Base-by-base conservation (phyloP, 2,113 vertebrate genomes). In the Zosterops hypoxanthus region DNA sequence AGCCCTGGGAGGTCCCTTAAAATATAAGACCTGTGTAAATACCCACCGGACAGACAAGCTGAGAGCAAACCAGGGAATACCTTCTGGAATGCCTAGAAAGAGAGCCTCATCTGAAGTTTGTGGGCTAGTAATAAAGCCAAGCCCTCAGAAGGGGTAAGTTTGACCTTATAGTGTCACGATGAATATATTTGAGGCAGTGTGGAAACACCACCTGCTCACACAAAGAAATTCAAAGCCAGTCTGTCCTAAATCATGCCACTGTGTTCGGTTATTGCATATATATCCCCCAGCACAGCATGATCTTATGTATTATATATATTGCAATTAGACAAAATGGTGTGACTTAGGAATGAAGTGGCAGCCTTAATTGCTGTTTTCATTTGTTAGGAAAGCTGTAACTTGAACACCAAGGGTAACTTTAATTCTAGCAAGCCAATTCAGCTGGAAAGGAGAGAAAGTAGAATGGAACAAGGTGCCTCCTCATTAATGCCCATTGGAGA, bases 261-360 rank as follows among this genome's bases (percentile, higher is more conserved):
- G 96, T 90, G 94, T 91, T 97, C 63, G 1, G 95, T 97, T 97
- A 97, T 97, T 97, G 97, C 97, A 89, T 94, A 95, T 90, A 96
- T 90, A 95, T 95, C 80, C 95, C 96, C 97, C 97, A 96, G 96
- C 97, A 97, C 95, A 97, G 96, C 95, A 97, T 96, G 96, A 96
- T 97, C 95, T 96, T 97, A 97, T 96, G 80, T 97, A 97, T 97
- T 97, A 95, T 97, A 97, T 97, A 97, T 96, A 97, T 96, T 97
- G 97, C 96, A 97, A 97, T 97, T 97, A 97, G 95, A 94, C 88
- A 95, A 97, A 97, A 95, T 95, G 95, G 95, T 96, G 88, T 96
- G 96, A 97, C 90, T 96, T 96, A 96, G 87, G 96, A 95, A 96
- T 96, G 95, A 96, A 92, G 85, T 97, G 97, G 97, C 97, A 97